Conservation (phyloP, 2,797 vertebrate genomes). For the Dendrocincla fuliginosa region DNA sequence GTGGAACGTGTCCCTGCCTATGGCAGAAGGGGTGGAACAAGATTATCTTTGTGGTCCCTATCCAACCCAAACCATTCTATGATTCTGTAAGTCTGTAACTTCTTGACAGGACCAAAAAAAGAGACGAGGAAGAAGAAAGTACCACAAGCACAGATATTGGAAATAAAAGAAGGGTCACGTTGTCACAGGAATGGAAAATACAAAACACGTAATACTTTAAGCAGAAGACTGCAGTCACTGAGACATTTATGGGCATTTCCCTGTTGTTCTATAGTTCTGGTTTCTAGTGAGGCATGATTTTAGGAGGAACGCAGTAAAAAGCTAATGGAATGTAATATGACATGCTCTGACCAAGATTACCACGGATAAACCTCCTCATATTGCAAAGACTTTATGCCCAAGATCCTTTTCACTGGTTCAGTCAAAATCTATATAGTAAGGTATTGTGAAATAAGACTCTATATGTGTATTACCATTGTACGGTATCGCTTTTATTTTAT, state of each 20-base stretch:
- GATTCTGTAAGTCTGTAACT: neutral
- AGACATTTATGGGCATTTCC: neutral
- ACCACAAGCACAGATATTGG: accelerated
- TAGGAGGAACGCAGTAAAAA: neutral
- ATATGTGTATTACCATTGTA: neutral
- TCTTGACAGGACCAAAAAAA: neutral
- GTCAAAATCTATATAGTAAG: neutral
- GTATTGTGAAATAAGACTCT: neutral
- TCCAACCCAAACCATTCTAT: neutral
- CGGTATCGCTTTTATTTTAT: neutral
- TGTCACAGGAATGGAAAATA: neutral
- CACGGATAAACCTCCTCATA: neutral
- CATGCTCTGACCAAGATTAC: neutral
- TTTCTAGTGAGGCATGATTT: neutral
- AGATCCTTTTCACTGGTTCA: neutral
- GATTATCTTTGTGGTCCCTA: neutral
- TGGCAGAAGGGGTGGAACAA: neutral
- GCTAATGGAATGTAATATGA: neutral
- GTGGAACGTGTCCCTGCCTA: neutral
- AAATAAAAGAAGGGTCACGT: neutral
- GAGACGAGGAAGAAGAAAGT: neutral
- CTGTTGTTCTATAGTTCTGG: neutral
- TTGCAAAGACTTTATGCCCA: neutral
- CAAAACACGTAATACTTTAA: neutral
- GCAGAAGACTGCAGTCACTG: neutral